Conservation (phyloP, 2,113 vertebrate genomes). For the Panurus biarmicus region DNA sequence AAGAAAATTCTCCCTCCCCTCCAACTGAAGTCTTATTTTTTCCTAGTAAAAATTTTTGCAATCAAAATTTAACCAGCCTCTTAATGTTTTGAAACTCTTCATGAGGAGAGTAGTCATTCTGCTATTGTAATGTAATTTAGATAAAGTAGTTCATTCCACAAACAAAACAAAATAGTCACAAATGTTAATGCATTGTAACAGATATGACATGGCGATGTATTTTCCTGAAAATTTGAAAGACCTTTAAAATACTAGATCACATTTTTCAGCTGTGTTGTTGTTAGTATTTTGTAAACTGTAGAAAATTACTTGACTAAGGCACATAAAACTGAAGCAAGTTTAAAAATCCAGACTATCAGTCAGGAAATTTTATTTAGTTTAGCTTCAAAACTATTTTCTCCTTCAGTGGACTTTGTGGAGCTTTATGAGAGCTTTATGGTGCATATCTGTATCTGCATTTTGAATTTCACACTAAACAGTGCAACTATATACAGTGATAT, state of each 20-base stretch:
- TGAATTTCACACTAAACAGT: background rate
- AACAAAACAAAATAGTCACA: background rate
- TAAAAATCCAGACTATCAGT: background rate
- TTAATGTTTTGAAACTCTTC: background rate
- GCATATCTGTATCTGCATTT: background rate
- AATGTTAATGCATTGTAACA: background rate
- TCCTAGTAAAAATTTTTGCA: background rate
- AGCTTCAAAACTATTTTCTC: constrained; percentile 32
- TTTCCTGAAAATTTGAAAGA: background rate
- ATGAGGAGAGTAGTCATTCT: background rate
- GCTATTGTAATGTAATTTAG: background rate
- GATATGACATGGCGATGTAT: background rate
- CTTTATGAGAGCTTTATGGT: background rate
- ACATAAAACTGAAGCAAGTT: background rate
- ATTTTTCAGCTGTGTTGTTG: background rate
- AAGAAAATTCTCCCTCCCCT: background rate
- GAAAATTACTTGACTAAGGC: background rate
- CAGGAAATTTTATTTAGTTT: constrained; percentile 27
- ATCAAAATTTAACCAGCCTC: background rate
- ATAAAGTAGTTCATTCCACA: background rate
- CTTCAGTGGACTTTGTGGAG: constrained; percentile 7
- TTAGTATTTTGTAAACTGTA: background rate
- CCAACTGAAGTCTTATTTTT: background rate
- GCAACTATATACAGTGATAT: background rate
- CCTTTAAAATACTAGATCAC: background rate